phyloP scores from a whole-genome alignment of 2,113 vertebrate species.

The Polypterus senegalus region DNA sequence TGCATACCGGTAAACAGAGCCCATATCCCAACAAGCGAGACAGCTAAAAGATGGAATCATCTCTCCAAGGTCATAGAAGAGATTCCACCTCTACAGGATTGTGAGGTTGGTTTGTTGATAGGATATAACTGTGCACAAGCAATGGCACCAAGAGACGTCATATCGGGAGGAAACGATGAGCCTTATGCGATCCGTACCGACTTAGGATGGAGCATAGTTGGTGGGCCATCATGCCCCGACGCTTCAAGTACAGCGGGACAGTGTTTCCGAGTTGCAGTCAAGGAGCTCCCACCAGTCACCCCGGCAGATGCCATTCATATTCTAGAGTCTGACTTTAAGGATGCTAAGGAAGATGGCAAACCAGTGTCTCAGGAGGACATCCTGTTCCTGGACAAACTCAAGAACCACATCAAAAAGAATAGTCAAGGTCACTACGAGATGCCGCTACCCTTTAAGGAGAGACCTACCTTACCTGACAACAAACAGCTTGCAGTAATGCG shows the following conservation, averaged over 20 bases:
- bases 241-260: constrained; percentile 7
- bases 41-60: constrained; percentile 14
- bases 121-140: constrained; percentile 18
- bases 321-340: too few relatives aligned
- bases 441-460: too few relatives aligned
- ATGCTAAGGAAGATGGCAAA: too few relatives aligned
- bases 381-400: too few relatives aligned
- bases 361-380: too few relatives aligned
- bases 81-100: constrained; percentile 8
- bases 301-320: too few relatives aligned
- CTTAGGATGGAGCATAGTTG: constrained; percentile 14
- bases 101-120: constrained; percentile 16
- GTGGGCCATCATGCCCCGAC: not conserved
- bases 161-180: constrained; percentile 5
- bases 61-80: constrained; percentile 16
- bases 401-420: too few relatives aligned
- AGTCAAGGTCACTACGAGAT: too few relatives aligned
- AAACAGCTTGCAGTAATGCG: too few relatives aligned
- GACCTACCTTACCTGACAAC: too few relatives aligned
- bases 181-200: constrained; percentile 10
- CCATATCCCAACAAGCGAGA: constrained; percentile 17
- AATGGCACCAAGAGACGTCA: constrained; percentile 15
- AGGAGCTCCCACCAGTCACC: too few relatives aligned
- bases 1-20: constrained; percentile 16
- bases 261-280: constrained; percentile 4